Percentiles rank a stretch among this genome's conserved stretches.
These are phyloP conservation scores for Macrosiphum euphorbiae DNA, from an alignment of 2,888 invertebrate species.

Conservation along the genomic window DNA sequence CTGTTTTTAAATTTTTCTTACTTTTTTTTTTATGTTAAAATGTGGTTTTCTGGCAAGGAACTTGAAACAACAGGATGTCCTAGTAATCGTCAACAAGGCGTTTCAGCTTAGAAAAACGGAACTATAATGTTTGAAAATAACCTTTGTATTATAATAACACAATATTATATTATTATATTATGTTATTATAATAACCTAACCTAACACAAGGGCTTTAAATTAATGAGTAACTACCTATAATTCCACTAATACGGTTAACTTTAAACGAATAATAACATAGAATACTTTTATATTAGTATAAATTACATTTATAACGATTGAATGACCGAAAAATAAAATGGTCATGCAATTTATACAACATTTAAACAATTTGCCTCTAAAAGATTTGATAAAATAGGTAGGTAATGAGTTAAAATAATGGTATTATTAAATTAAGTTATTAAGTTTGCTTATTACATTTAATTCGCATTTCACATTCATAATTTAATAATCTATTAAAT, in stretches of 20 bases:
- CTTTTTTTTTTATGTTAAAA: background rate
- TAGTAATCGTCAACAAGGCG: slow-evolving; percentile 6
- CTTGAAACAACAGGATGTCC: background rate
- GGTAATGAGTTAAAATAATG: background rate
- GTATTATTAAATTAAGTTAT: background rate
- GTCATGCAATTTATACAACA: background rate
- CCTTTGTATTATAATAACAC: background rate
- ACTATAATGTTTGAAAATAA: background rate
- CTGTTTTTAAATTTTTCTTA: too few relatives aligned
- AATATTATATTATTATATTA: too few relatives aligned
- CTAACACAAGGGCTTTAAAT: background rate
- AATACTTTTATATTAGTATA: background rate
- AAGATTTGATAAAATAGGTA: background rate
- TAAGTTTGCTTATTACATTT: too few relatives aligned
- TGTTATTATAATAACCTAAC: background rate
- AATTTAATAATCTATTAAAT: background rate
- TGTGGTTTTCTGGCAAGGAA: background rate
- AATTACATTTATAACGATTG: background rate
- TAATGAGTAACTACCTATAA: background rate
- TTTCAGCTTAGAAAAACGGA: background rate
- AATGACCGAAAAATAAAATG: background rate
- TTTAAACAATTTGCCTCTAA: background rate
- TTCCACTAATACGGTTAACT: background rate
- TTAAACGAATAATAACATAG: slow-evolving; percentile 4
- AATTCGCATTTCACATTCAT: background rate